A percentile compares a stretch with the other conserved stretches of the same genome.
These are phyloP conservation scores for Teinopalpus imperialis DNA, from an alignment of 2,888 invertebrate species.

Conservation along the genomic window DNA sequence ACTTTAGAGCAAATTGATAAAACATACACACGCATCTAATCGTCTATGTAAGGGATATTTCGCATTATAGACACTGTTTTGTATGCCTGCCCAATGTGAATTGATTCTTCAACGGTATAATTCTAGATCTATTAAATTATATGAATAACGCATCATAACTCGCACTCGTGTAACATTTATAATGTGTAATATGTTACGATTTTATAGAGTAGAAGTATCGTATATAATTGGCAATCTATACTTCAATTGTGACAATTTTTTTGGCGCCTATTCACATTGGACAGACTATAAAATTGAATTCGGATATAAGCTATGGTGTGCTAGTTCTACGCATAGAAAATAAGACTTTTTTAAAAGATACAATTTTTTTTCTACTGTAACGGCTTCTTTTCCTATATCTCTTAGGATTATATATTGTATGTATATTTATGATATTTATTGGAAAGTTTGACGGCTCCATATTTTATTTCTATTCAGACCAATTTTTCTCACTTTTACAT, in stretches of 20 bases:
- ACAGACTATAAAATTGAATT: constrained; percentile 46
- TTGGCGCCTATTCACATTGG: constrained; percentile 34
- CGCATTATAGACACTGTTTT: constrained; percentile 43
- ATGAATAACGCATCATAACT: no score
- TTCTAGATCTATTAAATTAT: no score
- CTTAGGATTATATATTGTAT: constrained; percentile 49
- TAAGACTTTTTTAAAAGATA: constrained; percentile 68
- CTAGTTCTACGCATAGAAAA: constrained; percentile 65
- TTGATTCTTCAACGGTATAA: no score
- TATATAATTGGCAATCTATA: constrained; percentile 28
- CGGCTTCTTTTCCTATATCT: constrained; percentile 70
- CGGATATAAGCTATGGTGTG: constrained; percentile 63
- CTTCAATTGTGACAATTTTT: no score
- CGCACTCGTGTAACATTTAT: no score
- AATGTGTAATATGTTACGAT: no score
- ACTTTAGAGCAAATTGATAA: constrained; percentile 29
- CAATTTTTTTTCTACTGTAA: constrained; percentile 71
- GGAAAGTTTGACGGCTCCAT: constrained; percentile 56
- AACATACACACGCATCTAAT: constrained; percentile 53
- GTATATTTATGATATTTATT: constrained; percentile 58
- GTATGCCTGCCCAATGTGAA: constrained; percentile 54
- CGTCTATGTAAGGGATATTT: constrained; percentile 56
- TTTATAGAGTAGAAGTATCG: no score
- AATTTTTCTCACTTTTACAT: constrained; percentile 77
- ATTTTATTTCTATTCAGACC: constrained; percentile 68